phyloP scores from a whole-genome alignment of 2,888 invertebrate genomes.

The Xestia c-nigrum region DNA sequence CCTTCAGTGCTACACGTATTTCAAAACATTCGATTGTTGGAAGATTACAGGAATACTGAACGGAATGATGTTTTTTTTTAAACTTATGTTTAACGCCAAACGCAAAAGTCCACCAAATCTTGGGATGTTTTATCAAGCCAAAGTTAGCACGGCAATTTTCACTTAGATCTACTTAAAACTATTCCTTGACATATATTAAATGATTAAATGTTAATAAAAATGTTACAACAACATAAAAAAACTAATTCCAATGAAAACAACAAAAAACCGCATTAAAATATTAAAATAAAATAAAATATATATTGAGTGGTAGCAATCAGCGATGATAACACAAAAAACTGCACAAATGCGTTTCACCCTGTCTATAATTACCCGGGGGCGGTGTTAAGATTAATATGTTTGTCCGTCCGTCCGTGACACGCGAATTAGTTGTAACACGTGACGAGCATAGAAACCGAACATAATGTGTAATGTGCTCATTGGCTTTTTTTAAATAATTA shows the following conservation, averaged over 20 bases:
- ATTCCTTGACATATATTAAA: background rate
- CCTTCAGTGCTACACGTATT: no score
- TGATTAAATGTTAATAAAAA: background rate
- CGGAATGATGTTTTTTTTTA: no score
- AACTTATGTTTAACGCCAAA: no score
- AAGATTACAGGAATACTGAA: no score
- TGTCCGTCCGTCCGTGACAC: constrained; percentile 58
- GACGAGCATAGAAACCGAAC: constrained; percentile 50
- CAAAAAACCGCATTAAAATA: constrained; percentile 25
- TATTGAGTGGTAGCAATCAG: constrained; percentile 55
- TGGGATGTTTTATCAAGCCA: no score
- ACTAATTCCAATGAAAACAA: constrained; percentile 27
- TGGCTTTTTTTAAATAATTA: constrained; percentile 23
- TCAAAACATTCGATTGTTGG: no score
- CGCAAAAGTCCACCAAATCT: no score
- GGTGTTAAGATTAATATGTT: constrained; percentile 58
- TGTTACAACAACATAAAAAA: background rate
- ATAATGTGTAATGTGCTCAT: constrained; percentile 35
- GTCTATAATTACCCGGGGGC: constrained; percentile 60
- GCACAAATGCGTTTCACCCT: constrained; percentile 45
- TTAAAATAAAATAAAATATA: constrained; percentile 23
- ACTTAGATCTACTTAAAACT: background rate
- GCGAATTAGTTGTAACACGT: constrained; percentile 65
- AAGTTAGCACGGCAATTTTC: background rate
- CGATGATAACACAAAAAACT: constrained; percentile 40